These are phyloP conservation scores for Shargacucullia verbasci DNA, from an alignment of 2,888 invertebrate species.

Conservation along the genomic window DNA sequence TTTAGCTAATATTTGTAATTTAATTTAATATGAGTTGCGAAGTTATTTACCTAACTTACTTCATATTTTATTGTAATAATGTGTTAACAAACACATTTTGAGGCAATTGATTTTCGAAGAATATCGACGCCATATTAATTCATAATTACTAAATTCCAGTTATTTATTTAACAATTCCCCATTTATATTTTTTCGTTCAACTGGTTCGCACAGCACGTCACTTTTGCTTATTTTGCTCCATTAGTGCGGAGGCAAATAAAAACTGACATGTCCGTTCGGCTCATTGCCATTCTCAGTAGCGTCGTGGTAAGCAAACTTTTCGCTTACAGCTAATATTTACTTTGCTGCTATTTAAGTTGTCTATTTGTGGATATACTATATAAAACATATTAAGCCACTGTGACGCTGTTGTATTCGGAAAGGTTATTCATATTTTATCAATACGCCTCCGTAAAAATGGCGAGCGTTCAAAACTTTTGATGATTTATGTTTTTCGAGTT, in stretches of 20 bases:
- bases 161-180: constrained; percentile 14
- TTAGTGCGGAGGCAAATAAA: constrained; percentile 63
- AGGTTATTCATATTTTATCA: constrained; percentile 48
- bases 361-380: constrained; percentile 48
- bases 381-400: constrained; percentile 33
- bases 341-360: constrained; percentile 50
- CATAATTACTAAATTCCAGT: too few relatives aligned
- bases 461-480: constrained; percentile 37
- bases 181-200: constrained; percentile 34
- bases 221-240: constrained; percentile 57
- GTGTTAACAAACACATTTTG: too few relatives aligned
- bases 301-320: constrained; percentile 45
- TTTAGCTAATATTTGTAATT: constrained; percentile 6
- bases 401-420: constrained; percentile 28
- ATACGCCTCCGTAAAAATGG: constrained; percentile 41
- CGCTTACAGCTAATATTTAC: constrained; percentile 58
- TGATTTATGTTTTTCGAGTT: constrained; percentile 48
- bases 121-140: too few relatives aligned
- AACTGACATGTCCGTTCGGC: constrained; percentile 66
- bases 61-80: too few relatives aligned
- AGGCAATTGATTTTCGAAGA: too few relatives aligned
- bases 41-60: too few relatives aligned
- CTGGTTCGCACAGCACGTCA: constrained; percentile 27
- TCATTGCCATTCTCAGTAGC: constrained; percentile 56
- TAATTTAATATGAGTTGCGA: too few relatives aligned